Evolutionary conservation across 2,888 invertebrate species (phyloP).

Genomic region (Cristatella mucedo): DNA sequence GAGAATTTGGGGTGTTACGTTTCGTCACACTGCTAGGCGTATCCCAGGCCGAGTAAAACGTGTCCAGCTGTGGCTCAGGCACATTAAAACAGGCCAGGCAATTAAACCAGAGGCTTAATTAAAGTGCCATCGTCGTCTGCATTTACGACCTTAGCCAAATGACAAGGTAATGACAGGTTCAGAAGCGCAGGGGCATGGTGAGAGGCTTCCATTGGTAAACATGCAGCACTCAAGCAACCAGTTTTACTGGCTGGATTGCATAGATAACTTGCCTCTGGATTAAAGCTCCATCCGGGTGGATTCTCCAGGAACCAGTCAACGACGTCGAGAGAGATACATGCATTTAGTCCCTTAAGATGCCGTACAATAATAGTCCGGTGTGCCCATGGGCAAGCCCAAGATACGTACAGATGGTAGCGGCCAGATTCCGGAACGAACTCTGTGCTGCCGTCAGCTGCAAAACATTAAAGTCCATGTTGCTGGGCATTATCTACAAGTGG

Average conservation of each 20-base stretch:
- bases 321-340: slow-evolving; percentile 21
- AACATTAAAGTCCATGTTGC: neutral
- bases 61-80: too few species aligned
- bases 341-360: slow-evolving; percentile 27
- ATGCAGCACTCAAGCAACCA: neutral
- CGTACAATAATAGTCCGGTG: slow-evolving; percentile 23
- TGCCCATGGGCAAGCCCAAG: slow-evolving; percentile 33
- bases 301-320: slow-evolving; percentile 23
- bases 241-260: too few species aligned
- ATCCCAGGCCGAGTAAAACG: too few species aligned
- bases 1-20: too few species aligned
- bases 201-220: slow-evolving; percentile 1
- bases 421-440: slow-evolving; percentile 24
- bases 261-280: slow-evolving; percentile 17
- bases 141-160: too few species aligned
- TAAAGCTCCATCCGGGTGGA: slow-evolving; percentile 25
- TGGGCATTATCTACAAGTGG: neutral
- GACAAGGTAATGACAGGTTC: too few species aligned
- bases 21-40: too few species aligned
- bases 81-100: too few species aligned
- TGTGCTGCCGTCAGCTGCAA: slow-evolving; percentile 26
- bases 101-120: too few species aligned
- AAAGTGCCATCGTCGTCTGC: too few species aligned
- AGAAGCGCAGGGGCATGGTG: too few species aligned
- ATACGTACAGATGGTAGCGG: slow-evolving; percentile 33